These are phyloP conservation scores for Enteromius paludinosus DNA, from an alignment of 2,797 vertebrate genomes.

Conservation along the genomic window DNA sequence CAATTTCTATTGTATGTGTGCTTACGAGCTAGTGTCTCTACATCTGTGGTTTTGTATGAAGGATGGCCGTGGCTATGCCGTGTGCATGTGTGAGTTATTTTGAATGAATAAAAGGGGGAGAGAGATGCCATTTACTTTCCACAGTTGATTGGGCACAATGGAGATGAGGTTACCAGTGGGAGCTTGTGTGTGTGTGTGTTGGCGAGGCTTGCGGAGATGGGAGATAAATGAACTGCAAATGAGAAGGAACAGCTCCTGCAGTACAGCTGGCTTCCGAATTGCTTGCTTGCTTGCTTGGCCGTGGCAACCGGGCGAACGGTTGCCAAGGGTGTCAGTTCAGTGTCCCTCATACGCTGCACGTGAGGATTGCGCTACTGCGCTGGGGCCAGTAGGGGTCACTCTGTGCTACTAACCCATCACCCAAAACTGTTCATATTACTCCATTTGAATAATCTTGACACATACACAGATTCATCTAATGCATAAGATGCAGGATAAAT, in stretches of 20 bases:
- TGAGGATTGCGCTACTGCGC: slow-evolving; percentile 40
- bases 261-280: slow-evolving; percentile 75
- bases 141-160: slow-evolving; percentile 76
- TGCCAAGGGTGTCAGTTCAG: slow-evolving; percentile 66
- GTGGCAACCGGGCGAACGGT: slow-evolving; percentile 69
- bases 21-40: slow-evolving; percentile 42
- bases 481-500: slow-evolving; percentile 32
- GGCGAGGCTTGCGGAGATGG: slow-evolving; percentile 55
- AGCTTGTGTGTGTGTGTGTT: slow-evolving; percentile 52
- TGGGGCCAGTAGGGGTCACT: slow-evolving; percentile 62
- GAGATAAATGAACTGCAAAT: slow-evolving; percentile 80
- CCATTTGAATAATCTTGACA: background rate
- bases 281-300: slow-evolving; percentile 67
- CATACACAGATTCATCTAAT: slow-evolving; percentile 7
- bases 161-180: slow-evolving; percentile 65
- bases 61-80: slow-evolving; percentile 41
- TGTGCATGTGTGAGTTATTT: slow-evolving; percentile 53
- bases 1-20: slow-evolving; percentile 45
- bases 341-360: slow-evolving; percentile 56
- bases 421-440: background rate
- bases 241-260: slow-evolving; percentile 75
- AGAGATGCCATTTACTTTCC: slow-evolving; percentile 73
- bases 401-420: slow-evolving; percentile 37
- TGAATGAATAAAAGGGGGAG: slow-evolving; percentile 66
- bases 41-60: slow-evolving; percentile 48